Base-by-base conservation (phyloP, 2,797 vertebrate genomes). In the Sebastolobus alascanus region DNA sequence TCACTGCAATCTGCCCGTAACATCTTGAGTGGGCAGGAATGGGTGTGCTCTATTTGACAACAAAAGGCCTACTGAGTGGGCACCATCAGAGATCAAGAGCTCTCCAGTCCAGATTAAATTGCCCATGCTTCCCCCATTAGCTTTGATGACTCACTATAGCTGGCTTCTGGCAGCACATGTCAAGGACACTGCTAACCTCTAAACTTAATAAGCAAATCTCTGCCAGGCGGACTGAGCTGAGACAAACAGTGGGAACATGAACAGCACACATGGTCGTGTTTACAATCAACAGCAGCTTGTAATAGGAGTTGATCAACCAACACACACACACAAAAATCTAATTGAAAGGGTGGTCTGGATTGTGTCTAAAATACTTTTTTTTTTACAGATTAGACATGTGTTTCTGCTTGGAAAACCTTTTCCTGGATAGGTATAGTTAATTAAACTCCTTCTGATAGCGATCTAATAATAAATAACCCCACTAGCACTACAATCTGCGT, bases 41-140 rank as follows among this genome's bases (percentile, higher is more conserved):
- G 88, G 88, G 82, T 91, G 93, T 83, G 91, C 92, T 93, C 92
- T 87, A 87, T 94, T 93, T 92, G 92, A 94, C 92, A 94, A 94
- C 93, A 95, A 95, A 50, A 94, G 90, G 76, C 89, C 84, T 71
- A 81, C 46, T 88, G 93, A 94, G 90, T 87, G 82, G 89, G 88
- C 83, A 91, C 87, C 92, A 93, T 94, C 90, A 80, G 80, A 91
- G 93, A 94, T 93, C 90, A 92, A 95, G 90, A 86, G 86, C 90
- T 93, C 88, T 94, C 89, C 90, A 92, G 89, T 90, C 90, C 90
- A 93, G 92, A 95, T 93, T 94, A 93, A 95, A 95, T 93, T 94
- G 93, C 85, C 91, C 92, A 92, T 94, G 92, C 87, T 89, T 93
- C 82, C 87, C 89, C 87, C 87, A 94, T 94, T 92, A 94, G 85